phyloP scores from a whole-genome alignment of 2,113 vertebrate species.

The Muntiacus muntjak region DNA sequence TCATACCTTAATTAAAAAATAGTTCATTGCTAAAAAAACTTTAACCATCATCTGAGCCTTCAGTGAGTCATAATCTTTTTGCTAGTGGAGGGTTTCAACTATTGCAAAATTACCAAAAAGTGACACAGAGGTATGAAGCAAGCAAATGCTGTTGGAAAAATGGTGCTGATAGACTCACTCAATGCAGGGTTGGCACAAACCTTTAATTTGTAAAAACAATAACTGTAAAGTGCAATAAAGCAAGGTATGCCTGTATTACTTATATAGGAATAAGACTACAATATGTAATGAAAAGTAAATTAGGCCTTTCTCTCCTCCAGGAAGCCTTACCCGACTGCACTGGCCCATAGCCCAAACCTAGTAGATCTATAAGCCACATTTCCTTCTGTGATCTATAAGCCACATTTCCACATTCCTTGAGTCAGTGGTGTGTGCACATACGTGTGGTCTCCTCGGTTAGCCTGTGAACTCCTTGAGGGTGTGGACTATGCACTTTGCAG shows the following conservation, averaged over 20 bases:
- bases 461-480: neutral
- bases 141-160: neutral
- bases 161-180: neutral
- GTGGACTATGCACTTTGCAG: neutral
- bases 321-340: neutral
- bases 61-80: neutral
- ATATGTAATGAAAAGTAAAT: neutral
- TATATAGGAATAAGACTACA: neutral
- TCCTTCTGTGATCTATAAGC: neutral
- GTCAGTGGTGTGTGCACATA: neutral
- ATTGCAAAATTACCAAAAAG: neutral
- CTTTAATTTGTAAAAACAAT: neutral
- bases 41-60: neutral
- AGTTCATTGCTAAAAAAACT: neutral
- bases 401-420: neutral
- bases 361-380: neutral
- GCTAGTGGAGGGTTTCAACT: neutral
- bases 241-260: neutral
- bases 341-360: neutral
- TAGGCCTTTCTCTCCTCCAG: neutral
- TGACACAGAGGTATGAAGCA: neutral
- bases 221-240: neutral
- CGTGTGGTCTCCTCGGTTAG: neutral
- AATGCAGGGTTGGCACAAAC: neutral
- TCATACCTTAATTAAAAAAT: neutral